These are phyloP conservation scores for Athene cunicularia DNA, from an alignment of 2,113 vertebrate genomes.

Conservation along the genomic window DNA sequence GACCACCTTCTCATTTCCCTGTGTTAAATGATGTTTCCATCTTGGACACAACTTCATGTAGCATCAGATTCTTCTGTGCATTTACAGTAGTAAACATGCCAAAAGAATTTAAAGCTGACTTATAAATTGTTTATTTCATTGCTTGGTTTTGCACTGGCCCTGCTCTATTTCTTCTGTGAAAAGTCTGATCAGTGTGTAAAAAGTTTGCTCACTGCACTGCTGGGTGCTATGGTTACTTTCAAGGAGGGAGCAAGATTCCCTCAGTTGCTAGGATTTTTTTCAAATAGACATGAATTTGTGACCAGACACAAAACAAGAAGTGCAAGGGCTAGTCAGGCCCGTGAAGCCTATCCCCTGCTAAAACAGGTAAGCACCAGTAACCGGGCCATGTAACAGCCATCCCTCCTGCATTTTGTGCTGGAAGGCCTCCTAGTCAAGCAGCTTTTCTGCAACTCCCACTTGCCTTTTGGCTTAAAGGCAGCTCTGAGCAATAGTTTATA, in stretches of 20 bases:
- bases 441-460: neutral
- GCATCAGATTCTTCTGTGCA: neutral
- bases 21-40: neutral
- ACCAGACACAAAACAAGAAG: neutral
- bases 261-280: neutral
- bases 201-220: neutral
- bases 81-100: neutral
- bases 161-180: neutral
- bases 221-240: neutral
- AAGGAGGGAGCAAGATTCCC: neutral
- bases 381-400: too few relatives aligned
- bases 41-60: neutral
- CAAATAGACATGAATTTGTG: neutral
- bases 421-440: neutral
- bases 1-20: neutral
- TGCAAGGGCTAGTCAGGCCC: neutral
- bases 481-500: neutral
- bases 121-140: neutral
- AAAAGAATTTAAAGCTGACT: neutral
- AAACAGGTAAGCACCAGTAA: neutral
- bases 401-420: neutral
- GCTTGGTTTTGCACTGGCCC: neutral
- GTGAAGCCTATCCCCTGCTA: neutral
- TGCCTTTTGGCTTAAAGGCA: neutral
- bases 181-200: neutral